Base-by-base conservation (phyloP, 2,888 invertebrate genomes). In the Eilema griseolum region DNA sequence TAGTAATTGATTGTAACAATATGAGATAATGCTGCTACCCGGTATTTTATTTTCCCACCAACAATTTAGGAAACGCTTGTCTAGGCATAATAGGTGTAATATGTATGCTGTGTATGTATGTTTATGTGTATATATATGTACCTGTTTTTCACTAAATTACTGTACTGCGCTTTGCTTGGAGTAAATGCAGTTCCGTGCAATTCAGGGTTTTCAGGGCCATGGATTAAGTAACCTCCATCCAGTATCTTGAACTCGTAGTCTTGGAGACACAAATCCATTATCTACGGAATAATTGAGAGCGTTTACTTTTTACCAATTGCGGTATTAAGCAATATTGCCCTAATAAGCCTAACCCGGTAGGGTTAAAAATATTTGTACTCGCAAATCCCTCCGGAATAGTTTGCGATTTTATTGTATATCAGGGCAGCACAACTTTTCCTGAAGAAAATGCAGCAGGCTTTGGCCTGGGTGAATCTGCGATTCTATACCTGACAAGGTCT, bases 241-340 rank as follows among this genome's bases (percentile, higher is more conserved):
- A 97, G 88, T 61, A 97, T 95, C 64, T 96, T 94, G 80, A 97
- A 93, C 71, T 95, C 94, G 87, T 97, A 97, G 76, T 95, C 95
- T 85, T 96, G 90, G 81, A 97, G 94, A 91, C 97, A 97, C 96
- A 97, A 96, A 88, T 97, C 96, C 83, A 96, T 92, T 96, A 96
- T 96, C 97, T 97, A 88, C 3, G 83, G 66, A 74, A 63, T 37
- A 70, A 68, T 68, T 20, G n/a, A 60, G 31, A 61, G n/a, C 11
- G 61, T 31, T 31, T 61, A 61, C 61, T 61, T 8, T 60, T 11
- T 60, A 31, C 11, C 28, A n/a, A n/a, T n/a, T n/a, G n/a, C n/a
- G n/a, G n/a, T n/a, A n/a, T n/a, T n/a, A n/a, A n/a, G n/a, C n/a
- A n/a, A n/a, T n/a, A n/a, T n/a, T n/a, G n/a, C n/a, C n/a, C n/a